Base-by-base conservation (phyloP, 2,113 vertebrate species). In the Malaclemys terrapin region DNA sequence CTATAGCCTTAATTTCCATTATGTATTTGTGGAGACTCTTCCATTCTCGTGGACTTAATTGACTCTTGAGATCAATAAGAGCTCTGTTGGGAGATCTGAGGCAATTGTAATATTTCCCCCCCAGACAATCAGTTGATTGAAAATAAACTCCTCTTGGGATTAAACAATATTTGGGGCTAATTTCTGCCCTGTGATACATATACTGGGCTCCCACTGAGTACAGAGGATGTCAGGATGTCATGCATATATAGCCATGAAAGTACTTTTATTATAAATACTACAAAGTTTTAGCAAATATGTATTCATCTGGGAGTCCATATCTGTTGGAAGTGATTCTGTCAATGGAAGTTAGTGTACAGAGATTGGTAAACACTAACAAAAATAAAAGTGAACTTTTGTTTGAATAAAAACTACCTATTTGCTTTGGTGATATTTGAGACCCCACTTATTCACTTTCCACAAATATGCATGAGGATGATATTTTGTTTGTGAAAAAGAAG, bases 401-500 rank as follows among this genome's bases (percentile, higher is more conserved):
- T 91, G 87, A 93, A 50, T 95, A 42, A 92, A 72, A 94, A 94
- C 85, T 97, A 62, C 93, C 96, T 95, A 87, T 95, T 97, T 78
- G 25, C 45, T 45, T 97, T 97, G 93, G 93, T 97, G 93, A 91
- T 95, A 96, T 95, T 95, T 95, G 94, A 95, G 76, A 29, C 90
- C 93, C 90, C 94, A 94, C 95, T 96, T 96, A 92, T 94, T 96
- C 90, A 89, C 96, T 95, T 96, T 89, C 85, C 92, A 84, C 94
- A 96, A 95, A 94, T 90, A 96, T 95, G 96, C 90, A 95, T 97
- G 95, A 95, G 85, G 83, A 69, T 92, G 95, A 95, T 91, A 95
- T 94, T 45, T 47, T 27, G 75, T 16, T 12, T 97, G 93, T 97
- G 95, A 82, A 90, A 96, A 80, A 89, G 93, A 94, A 88, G 80